Percentiles rank a stretch among this genome's conserved stretches.
These are phyloP conservation scores for Sinodicranocentrus sp. DNA, from an alignment of 2,888 invertebrate genomes.

Conservation along the genomic window DNA sequence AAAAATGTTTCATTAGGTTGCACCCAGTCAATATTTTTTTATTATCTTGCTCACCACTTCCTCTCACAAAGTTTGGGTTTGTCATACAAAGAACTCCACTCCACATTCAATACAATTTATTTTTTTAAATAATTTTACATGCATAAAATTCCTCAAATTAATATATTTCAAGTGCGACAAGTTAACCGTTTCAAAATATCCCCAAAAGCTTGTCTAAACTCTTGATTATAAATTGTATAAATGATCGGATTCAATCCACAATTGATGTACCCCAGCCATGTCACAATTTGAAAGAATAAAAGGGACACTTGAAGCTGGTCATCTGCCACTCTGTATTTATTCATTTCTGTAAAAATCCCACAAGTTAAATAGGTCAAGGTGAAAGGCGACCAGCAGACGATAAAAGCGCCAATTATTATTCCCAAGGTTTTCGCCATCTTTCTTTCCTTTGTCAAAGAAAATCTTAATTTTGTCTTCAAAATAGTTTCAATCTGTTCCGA, in stretches of 20 bases:
- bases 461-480: conserved; percentile 70
- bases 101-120: too few relatives aligned
- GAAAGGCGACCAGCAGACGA: conserved; percentile 75
- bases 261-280: conserved; percentile 96
- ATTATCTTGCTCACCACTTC: too few relatives aligned
- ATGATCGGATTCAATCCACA: conserved; percentile 95
- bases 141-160: too few relatives aligned
- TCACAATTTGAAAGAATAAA: conserved; percentile 88
- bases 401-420: conserved; percentile 73
- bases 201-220: conserved; percentile 83
- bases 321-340: neutral
- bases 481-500: conserved; percentile 69
- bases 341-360: conserved; percentile 41
- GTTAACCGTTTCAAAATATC: conserved; percentile 10
- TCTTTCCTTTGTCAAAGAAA: conserved; percentile 72
- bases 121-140: too few relatives aligned
- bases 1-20: too few relatives aligned
- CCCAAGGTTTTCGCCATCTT: conserved; percentile 74
- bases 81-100: too few relatives aligned
- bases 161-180: too few relatives aligned
- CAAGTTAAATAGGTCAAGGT: conserved; percentile 59
- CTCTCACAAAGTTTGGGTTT: too few relatives aligned
- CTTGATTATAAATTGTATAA: conserved; percentile 96
- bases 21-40: too few relatives aligned
- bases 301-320: neutral